Conservation (phyloP, 1,140 invertebrate genomes). For the Bombus picipes region DNA sequence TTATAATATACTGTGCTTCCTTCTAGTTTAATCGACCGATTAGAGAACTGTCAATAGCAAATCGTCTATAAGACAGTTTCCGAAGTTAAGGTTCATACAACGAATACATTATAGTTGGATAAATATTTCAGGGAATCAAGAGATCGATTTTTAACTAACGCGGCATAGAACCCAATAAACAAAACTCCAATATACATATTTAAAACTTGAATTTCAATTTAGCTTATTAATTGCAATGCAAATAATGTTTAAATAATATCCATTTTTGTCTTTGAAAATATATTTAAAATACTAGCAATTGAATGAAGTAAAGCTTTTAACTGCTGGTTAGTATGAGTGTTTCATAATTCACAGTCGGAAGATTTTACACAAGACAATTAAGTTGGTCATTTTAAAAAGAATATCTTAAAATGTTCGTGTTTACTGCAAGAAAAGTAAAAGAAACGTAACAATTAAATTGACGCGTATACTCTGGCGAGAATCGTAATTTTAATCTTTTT, state of each 20-base stretch:
- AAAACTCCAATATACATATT: background rate
- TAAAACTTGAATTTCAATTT: background rate
- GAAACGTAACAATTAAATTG: background rate
- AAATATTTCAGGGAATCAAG: constrained; percentile 10
- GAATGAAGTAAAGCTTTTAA: background rate
- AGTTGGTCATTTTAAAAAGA: background rate
- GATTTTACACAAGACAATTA: background rate
- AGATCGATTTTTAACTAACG: constrained; percentile 1
- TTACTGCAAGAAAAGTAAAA: background rate
- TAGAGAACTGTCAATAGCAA: constrained; percentile 10
- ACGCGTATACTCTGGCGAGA: background rate
- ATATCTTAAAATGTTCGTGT: background rate
- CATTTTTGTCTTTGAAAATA: background rate
- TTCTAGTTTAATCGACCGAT: constrained; percentile 22
- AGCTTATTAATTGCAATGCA: background rate
- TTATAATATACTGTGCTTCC: background rate
- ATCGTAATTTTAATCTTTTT: background rate
- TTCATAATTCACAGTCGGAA: background rate
- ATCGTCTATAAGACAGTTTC: background rate
- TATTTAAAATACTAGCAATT: background rate
- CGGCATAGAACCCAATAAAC: background rate
- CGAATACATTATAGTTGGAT: background rate
- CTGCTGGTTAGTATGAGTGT: background rate
- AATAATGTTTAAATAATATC: background rate
- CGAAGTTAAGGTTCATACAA: background rate